A percentile compares a stretch with the other conserved stretches of the same genome.
Conservation (phyloP, 2,797 vertebrate species). For the Allobates femoralis region DNA sequence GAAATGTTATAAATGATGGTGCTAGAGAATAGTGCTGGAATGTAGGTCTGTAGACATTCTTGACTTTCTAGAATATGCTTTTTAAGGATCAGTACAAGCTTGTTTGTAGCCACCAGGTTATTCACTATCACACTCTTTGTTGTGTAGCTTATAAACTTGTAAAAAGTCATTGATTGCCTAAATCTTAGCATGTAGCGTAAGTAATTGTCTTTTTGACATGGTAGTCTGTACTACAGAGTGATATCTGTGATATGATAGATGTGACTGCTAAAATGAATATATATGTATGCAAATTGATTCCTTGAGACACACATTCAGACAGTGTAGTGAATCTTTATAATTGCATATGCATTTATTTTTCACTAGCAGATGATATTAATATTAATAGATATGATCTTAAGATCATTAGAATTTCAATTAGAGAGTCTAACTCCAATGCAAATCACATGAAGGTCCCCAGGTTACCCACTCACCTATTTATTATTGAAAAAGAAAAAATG, state of each 20-base stretch:
- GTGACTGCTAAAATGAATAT: background rate
- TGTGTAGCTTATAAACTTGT: too few species aligned
- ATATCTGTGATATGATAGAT: background rate
- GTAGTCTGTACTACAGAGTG: too few species aligned
- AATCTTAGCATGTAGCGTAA: too few species aligned
- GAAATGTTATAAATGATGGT: too few species aligned
- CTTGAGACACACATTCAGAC: background rate
- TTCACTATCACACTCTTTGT: too few species aligned
- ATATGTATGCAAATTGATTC: background rate
- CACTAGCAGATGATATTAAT: background rate
- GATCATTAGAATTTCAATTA: background rate
- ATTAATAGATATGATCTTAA: background rate
- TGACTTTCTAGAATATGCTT: too few species aligned
- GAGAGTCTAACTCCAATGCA: background rate
- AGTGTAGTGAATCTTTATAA: background rate
- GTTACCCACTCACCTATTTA: background rate
- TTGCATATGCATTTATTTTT: background rate
- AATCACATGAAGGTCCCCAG: background rate
- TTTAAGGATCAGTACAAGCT: too few species aligned
- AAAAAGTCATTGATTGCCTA: too few species aligned
- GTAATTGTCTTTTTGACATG: too few species aligned
- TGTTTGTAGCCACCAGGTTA: too few species aligned
- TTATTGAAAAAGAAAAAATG: background rate
- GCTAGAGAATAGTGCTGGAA: too few species aligned
- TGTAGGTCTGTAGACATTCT: too few species aligned